Evolutionary conservation across 1,140 invertebrate genomes (phyloP), one percentile per base, ranked within the genome.

Genomic region (Meloidogyne chitwoodi): DNA sequence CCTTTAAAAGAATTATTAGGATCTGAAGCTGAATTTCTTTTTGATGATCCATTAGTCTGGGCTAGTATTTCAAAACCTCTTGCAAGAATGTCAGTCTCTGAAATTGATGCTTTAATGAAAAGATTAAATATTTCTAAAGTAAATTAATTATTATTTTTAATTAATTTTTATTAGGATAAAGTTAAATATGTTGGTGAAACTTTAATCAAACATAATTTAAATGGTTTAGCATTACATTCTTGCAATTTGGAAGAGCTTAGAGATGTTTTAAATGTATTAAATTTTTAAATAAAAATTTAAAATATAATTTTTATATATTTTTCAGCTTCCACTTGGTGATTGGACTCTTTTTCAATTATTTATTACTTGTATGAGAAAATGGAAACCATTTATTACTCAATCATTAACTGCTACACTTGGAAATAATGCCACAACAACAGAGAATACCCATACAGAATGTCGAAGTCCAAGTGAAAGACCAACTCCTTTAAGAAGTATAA

Each of bases 331-430:
- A 22, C 76, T 86, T 12, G 85, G 85, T 34, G 85, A 86, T 74
- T 86, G 85, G 85, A 86, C 84, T 12, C 71, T 86, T 22, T 70
- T 86, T 44, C 77, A 78, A 70, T 66, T 86, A 38, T 66, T 86
- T 11, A 74, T 87, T 29, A 86, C 87, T 74, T 84, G 84, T 12
- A 72, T 86, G 5, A 80, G 86, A 31, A 76, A 81, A 68, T 80
- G 76, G 82, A 81, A 74, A 38, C 82, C 82, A 64, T 61, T 62
- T 41, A 22, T 69, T 31, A 78, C 24, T n/a, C 76, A 79, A 31
- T 66, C 77, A 11, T 27, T 77, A 62, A 34, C 24, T 74, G 65
- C 70, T 68, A 41, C 77, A 48, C 62, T 72, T 64, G 41, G 62
- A 27, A 19, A 29, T 26, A 31, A 62, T 74, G 14, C 38, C 27